phyloP scores from a whole-genome alignment of 1,140 invertebrate genomes.

The Microvelia longipes region DNA sequence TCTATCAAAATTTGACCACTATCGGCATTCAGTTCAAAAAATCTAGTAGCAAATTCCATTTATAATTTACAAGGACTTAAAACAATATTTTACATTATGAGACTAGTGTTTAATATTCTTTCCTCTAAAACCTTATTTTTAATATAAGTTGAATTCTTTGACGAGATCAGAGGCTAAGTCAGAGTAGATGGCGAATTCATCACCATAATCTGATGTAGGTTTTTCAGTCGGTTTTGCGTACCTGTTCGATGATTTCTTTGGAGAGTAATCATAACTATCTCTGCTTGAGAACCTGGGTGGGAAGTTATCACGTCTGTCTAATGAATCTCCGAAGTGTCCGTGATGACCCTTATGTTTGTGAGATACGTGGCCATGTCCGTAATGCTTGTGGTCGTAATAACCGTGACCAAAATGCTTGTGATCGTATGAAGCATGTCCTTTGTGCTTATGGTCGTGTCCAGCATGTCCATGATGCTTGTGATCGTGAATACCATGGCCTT shows the following conservation, averaged over 20 bases:
- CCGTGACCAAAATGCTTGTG: background rate
- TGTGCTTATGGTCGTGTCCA: conserved; percentile 2
- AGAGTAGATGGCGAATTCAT: background rate
- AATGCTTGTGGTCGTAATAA: background rate
- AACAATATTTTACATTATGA: too few species aligned
- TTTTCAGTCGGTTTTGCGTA: too few species aligned
- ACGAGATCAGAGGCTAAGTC: background rate
- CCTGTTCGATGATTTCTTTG: background rate
- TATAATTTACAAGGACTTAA: too few species aligned
- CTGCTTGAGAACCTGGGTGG: background rate
- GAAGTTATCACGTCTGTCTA: background rate
- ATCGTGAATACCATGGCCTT: background rate
- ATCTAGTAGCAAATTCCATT: too few species aligned
- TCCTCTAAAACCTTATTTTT: too few species aligned
- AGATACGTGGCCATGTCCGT: background rate
- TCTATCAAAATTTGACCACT: too few species aligned
- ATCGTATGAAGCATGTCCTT: background rate
- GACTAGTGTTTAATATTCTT: too few species aligned
- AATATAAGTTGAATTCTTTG: background rate
- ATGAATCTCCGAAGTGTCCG: background rate
- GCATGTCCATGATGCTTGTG: background rate
- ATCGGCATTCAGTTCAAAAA: too few species aligned
- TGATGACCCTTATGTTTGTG: background rate
- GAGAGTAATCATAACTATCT: background rate
- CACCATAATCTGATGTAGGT: background rate